Evolutionary conservation across 2,797 vertebrate species (phyloP).

Genomic region (Coilia nasus): DNA sequence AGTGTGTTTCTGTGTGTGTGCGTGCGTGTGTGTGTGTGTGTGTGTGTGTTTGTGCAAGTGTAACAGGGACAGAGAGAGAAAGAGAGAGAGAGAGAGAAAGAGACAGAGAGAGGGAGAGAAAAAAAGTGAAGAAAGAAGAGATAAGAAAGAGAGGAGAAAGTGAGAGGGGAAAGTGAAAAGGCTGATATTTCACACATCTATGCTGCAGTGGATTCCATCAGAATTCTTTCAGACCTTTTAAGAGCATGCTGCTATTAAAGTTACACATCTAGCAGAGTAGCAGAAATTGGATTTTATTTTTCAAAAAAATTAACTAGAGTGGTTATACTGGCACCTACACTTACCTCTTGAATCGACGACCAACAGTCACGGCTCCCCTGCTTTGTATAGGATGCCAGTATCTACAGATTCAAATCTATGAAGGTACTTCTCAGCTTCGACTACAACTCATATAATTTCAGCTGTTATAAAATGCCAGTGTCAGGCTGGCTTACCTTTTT

Average conservation of each 20-base stretch:
- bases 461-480: not conserved
- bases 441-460: no score
- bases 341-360: conserved; percentile 47
- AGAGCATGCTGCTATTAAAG: not conserved
- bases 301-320: conserved; percentile 33
- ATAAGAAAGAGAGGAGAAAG: conserved; percentile 29
- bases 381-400: conserved; percentile 54
- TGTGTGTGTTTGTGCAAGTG: not conserved
- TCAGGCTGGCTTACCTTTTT: not conserved
- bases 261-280: not conserved
- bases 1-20: no score
- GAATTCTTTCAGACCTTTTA: conserved; percentile 49
- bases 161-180: conserved; percentile 32
- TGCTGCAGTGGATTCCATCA: conserved; percentile 73
- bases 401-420: conserved; percentile 61
- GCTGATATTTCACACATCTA: conserved; percentile 70
- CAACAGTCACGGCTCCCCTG: conserved; percentile 47
- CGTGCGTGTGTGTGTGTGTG: not conserved
- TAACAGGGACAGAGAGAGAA: not conserved
- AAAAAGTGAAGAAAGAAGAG: conserved; percentile 9
- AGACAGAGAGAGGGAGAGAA: conserved; percentile 35
- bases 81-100: conserved; percentile 26
- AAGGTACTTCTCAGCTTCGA: conserved; percentile 57
- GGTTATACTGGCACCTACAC: conserved; percentile 57
- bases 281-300: not conserved